Conservation (phyloP, 2,888 invertebrate genomes). For the Eristalis tenax region DNA sequence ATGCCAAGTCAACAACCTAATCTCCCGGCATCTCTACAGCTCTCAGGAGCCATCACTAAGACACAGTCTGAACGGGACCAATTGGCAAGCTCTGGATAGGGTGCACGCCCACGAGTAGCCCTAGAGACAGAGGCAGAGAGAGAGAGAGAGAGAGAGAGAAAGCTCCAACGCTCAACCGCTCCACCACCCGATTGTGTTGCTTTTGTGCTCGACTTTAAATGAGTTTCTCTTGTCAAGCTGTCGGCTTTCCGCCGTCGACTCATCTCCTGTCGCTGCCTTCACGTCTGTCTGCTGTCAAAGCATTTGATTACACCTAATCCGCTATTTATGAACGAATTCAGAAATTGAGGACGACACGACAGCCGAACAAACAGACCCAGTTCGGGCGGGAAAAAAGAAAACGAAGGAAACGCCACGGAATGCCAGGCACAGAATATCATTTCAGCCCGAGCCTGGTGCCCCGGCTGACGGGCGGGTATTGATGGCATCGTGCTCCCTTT, state of each 20-base stretch:
- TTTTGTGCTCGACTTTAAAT: slow-evolving; percentile 50
- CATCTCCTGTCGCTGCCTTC: slow-evolving; percentile 12
- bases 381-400: not conserved
- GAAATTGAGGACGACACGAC: slow-evolving; percentile 59
- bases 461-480: slow-evolving; percentile 19
- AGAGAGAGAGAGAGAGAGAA: not conserved
- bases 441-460: slow-evolving; percentile 21
- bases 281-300: slow-evolving; percentile 35
- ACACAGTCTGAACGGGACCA: not conserved
- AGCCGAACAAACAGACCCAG: slow-evolving; percentile 48
- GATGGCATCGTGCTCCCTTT: slow-evolving; percentile 13
- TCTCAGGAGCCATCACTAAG: not conserved
- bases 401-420: not conserved
- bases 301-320: slow-evolving; percentile 68
- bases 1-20: slow-evolving; percentile 31
- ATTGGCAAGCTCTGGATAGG: not conserved
- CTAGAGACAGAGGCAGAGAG: too few species aligned
- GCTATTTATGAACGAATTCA: slow-evolving; percentile 68
- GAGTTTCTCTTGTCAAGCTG: slow-evolving; percentile 34
- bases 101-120: not conserved
- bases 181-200: slow-evolving; percentile 1
- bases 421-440: not conserved
- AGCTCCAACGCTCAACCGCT: not conserved
- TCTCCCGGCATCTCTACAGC: not conserved
- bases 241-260: slow-evolving; percentile 3